A percentile compares a stretch with the other conserved stretches of the same genome.
These are phyloP conservation scores for Myiotriccus ornatus DNA, from an alignment of 2,797 vertebrate species.

Conservation along the genomic window DNA sequence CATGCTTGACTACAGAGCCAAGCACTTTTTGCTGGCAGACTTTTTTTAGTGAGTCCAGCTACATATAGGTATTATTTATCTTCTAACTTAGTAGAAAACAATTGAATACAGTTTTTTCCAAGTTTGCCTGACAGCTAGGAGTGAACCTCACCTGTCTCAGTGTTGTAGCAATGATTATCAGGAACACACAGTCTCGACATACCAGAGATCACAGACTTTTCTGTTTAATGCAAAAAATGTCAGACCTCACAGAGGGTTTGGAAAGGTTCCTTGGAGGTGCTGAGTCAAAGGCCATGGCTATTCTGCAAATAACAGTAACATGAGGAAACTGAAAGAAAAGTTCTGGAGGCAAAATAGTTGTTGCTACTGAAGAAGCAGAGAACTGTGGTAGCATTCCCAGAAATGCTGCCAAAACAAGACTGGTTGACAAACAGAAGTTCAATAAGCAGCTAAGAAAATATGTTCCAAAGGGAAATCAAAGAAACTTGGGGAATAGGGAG, in stretches of 20 bases:
- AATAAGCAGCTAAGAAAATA: background rate
- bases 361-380: background rate
- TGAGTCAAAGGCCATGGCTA: background rate
- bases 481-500: background rate
- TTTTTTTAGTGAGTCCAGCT: background rate
- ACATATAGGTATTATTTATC: background rate
- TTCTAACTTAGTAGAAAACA: background rate
- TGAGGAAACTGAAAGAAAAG: background rate
- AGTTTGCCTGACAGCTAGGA: background rate
- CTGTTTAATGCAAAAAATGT: background rate
- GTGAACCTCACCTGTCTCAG: fast-evolving
- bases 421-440: background rate
- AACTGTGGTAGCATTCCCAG: background rate
- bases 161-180: background rate
- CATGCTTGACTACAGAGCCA: background rate
- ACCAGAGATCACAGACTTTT: background rate
- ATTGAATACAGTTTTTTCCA: background rate
- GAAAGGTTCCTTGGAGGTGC: background rate
- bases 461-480: background rate
- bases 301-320: background rate
- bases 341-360: background rate
- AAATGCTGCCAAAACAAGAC: background rate
- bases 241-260: background rate
- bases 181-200: background rate
- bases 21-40: background rate